These are phyloP conservation scores for Dynastes grantii DNA, from an alignment of 2,888 invertebrate species.

Conservation along the genomic window DNA sequence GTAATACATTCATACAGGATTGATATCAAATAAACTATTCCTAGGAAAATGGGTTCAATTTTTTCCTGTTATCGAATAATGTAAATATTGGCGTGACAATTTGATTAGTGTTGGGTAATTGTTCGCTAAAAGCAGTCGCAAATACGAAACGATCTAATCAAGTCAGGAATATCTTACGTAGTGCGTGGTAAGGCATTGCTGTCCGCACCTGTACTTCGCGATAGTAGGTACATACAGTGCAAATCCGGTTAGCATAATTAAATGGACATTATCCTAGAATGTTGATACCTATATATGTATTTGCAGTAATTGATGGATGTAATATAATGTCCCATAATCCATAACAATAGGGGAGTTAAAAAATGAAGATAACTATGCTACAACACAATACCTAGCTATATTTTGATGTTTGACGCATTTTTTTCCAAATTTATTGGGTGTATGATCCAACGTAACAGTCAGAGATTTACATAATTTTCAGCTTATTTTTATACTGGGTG, in stretches of 20 bases:
- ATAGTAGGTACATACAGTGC: not conserved
- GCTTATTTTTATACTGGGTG: too few relatives aligned
- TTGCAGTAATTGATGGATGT: too few relatives aligned
- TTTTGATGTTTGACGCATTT: too few relatives aligned
- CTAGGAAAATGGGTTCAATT: not conserved
- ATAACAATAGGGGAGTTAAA: too few relatives aligned
- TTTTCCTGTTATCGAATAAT: conserved; percentile 6
- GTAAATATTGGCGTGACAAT: conserved; percentile 14
- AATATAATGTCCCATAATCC: too few relatives aligned
- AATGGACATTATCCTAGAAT: not conserved
- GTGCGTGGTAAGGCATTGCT: not conserved
- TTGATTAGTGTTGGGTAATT: conserved; percentile 6
- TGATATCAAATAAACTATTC: not conserved
- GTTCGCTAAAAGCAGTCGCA: conserved; percentile 20
- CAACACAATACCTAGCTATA: too few relatives aligned
- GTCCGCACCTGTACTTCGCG: too few relatives aligned
- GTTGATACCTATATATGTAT: too few relatives aligned
- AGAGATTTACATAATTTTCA: too few relatives aligned
- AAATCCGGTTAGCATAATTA: conserved; percentile 27
- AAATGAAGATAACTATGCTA: too few relatives aligned
- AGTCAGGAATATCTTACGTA: conserved; percentile 21
- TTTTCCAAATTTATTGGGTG: too few relatives aligned
- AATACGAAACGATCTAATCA: conserved; percentile 25
- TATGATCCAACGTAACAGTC: too few relatives aligned
- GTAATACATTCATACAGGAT: not conserved